Evolutionary conservation across 2,888 invertebrate species (phyloP).

Genomic region (Pyrrhosoma nymphula): DNA sequence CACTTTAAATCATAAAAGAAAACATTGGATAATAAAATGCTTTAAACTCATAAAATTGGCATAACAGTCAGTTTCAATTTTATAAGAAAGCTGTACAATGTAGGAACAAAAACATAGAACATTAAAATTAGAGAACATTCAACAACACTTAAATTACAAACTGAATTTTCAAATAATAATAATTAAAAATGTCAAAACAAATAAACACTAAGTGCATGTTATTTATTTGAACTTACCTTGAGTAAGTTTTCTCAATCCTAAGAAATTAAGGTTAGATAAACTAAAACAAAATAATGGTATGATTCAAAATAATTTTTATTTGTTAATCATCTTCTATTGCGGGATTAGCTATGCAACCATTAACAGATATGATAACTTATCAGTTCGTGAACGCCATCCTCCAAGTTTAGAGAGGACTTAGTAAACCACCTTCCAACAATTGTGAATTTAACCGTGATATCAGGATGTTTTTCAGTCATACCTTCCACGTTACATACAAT

Average conservation of each 20-base stretch:
- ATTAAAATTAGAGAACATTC: constrained; percentile 6
- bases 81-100: background rate
- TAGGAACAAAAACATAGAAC: background rate
- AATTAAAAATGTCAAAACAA: background rate
- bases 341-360: constrained; percentile 42
- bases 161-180: background rate
- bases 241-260: background rate
- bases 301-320: constrained; percentile 58
- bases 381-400: constrained; percentile 7
- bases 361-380: constrained; percentile 58
- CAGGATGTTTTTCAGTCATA: constrained; percentile 7
- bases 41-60: background rate
- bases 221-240: background rate
- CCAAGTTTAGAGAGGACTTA: background rate
- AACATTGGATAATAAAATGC: background rate
- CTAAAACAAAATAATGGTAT: constrained; percentile 16
- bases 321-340: background rate
- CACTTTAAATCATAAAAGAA: constrained; percentile 18
- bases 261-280: constrained; percentile 33
- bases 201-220: background rate
- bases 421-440: constrained; percentile 39
- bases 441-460: background rate
- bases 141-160: background rate
- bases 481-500: background rate
- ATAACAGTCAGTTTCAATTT: background rate